Base-by-base conservation (phyloP, 2,888 invertebrate species). In the Stenotaenia linearis region DNA sequence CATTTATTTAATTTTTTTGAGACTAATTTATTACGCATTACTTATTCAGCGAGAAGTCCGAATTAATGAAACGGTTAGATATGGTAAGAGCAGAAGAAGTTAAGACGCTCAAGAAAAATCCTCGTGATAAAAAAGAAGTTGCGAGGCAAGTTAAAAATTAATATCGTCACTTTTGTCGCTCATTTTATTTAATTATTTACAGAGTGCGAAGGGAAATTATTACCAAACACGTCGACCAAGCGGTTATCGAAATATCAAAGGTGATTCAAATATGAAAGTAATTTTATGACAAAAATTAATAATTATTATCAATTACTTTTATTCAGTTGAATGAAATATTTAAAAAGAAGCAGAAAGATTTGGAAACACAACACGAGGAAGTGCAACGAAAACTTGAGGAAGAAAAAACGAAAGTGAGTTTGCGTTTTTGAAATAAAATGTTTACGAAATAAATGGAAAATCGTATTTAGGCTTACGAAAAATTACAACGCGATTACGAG, bases 101-200 rank as follows among this genome's bases (percentile, higher is more conserved):
- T 80, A 96, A 95, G 85, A 91, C 91, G 77, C 88, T 97, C 81
- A 92, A 93, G 28, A 94, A 95, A 85, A 92, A 92, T 80, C 95
- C 96, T 86, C 91, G 93, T 83, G 96, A 97, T 86, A 93, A 96
- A 84, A 96, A 88, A 82, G 97, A 97, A 86, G 89, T 97, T 83
- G 91, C 92, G 74, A 85, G 87, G 87, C 87, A 80, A 75, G n/a
- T 81, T 25, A 35, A 75, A 56, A 37, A 78, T 37, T 76, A 56
- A n/a, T 18, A 3, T 15, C 1, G n/a, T n/a, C n/a, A n/a, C n/a
- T n/a, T 5, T 45, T 45, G 1, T 2, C n/a, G 12, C 6, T 3
- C 5, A 2, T 45, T 45, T 3, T n/a, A 45, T 45, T 50, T 50
- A 7, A 9, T 1, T 81, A 79, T 81, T 82, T 83, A 25, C 83